Percentiles rank a stretch among this genome's conserved stretches.
phyloP scores from a whole-genome alignment of 2,113 vertebrate species.

The Epinephelus fuscoguttatus region DNA sequence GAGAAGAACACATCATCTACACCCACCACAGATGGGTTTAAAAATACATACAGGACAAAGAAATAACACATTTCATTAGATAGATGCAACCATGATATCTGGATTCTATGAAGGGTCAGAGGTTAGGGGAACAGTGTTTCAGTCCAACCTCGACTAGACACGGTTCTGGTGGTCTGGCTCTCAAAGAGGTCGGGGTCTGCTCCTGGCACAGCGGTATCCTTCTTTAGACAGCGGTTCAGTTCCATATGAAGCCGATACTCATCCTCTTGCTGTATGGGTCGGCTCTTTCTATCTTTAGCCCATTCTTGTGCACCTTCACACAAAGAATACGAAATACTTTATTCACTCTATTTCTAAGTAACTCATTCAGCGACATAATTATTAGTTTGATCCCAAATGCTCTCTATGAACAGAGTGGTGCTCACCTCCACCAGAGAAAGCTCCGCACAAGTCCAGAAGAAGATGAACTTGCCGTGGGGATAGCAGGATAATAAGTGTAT shows the following conservation, averaged over 20 bases:
- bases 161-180: constrained; percentile 90
- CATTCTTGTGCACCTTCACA: constrained; percentile 88
- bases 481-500: constrained; percentile 91
- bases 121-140: not conserved
- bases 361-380: not conserved
- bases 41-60: not conserved
- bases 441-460: constrained; percentile 93
- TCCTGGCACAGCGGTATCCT: constrained; percentile 87
- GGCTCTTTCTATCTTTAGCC: constrained; percentile 92
- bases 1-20: constrained; percentile 99
- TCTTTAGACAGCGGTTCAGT: constrained; percentile 93
- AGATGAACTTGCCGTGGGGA: constrained; percentile 96
- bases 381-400: not conserved
- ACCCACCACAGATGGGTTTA: constrained; percentile 54
- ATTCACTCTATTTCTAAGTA: not conserved
- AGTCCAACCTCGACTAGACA: constrained; percentile 93
- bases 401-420: not conserved
- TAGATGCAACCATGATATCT: not conserved
- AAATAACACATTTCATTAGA: constrained; percentile 25
- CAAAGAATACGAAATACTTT: not conserved
- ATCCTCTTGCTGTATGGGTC: constrained; percentile 97
- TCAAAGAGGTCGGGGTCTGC: constrained; percentile 93
- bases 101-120: not conserved
- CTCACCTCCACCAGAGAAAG: constrained; percentile 92
- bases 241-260: constrained; percentile 98